A percentile compares a stretch with the other conserved stretches of the same genome.
phyloP scores from a whole-genome alignment of 2,113 vertebrate species.

The Pleuronectes platessa region DNA sequence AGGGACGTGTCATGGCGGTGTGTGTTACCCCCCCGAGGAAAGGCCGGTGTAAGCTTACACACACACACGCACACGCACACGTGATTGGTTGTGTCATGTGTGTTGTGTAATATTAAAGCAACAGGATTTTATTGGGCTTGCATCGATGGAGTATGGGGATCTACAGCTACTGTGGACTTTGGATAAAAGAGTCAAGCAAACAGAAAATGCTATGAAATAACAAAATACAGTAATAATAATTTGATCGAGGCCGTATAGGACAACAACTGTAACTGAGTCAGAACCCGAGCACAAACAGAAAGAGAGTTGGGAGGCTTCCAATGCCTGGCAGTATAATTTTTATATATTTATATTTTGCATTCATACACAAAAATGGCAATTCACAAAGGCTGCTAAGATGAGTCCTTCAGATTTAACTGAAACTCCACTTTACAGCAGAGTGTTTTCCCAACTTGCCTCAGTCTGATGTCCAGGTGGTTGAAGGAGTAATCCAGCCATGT shows the following conservation, averaged over 20 bases:
- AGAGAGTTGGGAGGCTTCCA: too few relatives aligned
- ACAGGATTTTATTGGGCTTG: background rate
- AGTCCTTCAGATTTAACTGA: background rate
- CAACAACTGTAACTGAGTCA: too few relatives aligned
- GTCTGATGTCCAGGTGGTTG: constrained; percentile 49
- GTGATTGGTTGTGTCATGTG: background rate
- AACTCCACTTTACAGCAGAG: background rate
- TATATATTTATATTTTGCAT: too few relatives aligned
- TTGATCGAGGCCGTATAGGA: too few relatives aligned
- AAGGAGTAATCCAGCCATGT: constrained; percentile 60
- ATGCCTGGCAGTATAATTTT: too few relatives aligned
- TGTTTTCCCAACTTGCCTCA: background rate
- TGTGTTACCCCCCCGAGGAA: constrained; percentile 67
- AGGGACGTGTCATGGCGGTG: constrained; percentile 62
- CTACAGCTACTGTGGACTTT: background rate
- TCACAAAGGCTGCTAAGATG: background rate
- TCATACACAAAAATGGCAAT: too few relatives aligned
- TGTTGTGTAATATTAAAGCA: background rate
- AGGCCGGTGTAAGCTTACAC: constrained; percentile 54
- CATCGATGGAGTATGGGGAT: background rate
- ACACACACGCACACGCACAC: background rate
- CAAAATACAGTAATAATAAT: too few relatives aligned
- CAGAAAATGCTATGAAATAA: background rate
- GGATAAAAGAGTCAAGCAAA: background rate
- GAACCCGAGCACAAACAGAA: too few relatives aligned